Evolutionary conservation across 2,113 vertebrate species (phyloP).

Genomic region (Urocolius indicus): DNA sequence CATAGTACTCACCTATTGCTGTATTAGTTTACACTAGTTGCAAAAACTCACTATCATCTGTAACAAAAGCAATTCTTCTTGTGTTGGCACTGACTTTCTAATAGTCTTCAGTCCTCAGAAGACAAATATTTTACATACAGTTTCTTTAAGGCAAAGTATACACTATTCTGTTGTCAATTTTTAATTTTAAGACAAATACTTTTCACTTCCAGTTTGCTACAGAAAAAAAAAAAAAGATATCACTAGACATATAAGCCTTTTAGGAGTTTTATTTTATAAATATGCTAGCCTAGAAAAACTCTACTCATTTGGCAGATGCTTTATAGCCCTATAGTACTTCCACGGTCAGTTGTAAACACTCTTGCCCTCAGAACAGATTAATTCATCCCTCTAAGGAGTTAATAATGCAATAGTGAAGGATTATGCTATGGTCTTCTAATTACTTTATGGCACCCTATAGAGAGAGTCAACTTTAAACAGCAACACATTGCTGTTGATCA

Average conservation of each 20-base stretch:
- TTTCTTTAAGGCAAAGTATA: not conserved
- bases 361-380: not conserved
- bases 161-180: not conserved
- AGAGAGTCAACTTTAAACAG: conserved; percentile 13
- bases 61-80: not conserved
- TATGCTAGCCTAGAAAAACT: not conserved
- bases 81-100: not conserved
- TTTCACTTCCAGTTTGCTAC: conserved; percentile 2
- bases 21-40: not conserved
- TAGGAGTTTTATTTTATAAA: not conserved
- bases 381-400: conserved; percentile 23
- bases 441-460: conserved; percentile 30
- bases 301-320: not conserved
- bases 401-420: conserved; percentile 14
- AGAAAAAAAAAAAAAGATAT: not conserved
- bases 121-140: not conserved
- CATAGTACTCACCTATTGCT: fast-evolving
- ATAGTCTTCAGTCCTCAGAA: not conserved
- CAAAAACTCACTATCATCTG: not conserved
- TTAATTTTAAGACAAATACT: conserved; percentile 21
- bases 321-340: not conserved
- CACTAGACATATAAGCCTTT: not conserved
- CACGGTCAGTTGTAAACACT: not conserved
- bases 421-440: conserved; percentile 32
- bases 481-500: not conserved